These are phyloP conservation scores for Parnassius glacialis DNA, from an alignment of 2,888 invertebrate genomes.

Conservation along the genomic window DNA sequence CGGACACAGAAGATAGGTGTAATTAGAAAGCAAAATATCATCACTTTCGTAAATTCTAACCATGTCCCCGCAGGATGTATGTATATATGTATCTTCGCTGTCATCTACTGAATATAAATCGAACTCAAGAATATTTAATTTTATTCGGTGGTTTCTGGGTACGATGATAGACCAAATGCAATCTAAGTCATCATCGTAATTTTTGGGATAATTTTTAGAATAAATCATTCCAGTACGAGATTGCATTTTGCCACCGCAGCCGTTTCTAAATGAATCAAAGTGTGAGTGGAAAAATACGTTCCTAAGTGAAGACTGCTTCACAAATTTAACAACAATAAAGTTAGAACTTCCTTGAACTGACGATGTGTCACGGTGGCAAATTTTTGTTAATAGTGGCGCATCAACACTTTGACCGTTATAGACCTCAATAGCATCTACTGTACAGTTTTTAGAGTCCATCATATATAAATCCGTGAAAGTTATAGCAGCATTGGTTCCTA, in stretches of 20 bases:
- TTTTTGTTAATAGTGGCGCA: constrained; percentile 78
- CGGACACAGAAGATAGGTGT: constrained; percentile 76
- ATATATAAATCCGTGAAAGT: constrained; percentile 84
- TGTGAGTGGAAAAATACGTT: constrained; percentile 84
- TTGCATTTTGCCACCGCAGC: constrained; percentile 88
- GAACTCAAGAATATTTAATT: constrained; percentile 85
- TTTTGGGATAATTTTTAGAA: constrained; percentile 91
- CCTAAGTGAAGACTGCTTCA: constrained; percentile 76
- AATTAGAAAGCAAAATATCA: constrained; percentile 52
- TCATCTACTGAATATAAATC: constrained; percentile 78
- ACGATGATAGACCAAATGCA: constrained; percentile 90
- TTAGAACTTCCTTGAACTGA: constrained; percentile 84
- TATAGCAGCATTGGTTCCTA: constrained; percentile 85
- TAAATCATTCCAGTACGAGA: constrained; percentile 84
- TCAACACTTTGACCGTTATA: constrained; percentile 84
- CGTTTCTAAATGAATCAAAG: constrained; percentile 56
- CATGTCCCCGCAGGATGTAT: constrained; percentile 45
- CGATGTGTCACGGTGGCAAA: constrained; percentile 80
- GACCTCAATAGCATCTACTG: constrained; percentile 82
- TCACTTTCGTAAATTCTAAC: constrained; percentile 61
- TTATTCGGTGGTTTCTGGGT: constrained; percentile 84
- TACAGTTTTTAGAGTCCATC: constrained; percentile 79
- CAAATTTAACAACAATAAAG: constrained; percentile 85
- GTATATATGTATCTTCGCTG: constrained; percentile 54
- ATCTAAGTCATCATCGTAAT: constrained; percentile 86